Evolutionary conservation across 2,888 invertebrate species (phyloP).

Genomic region (Pyrgus malvae): DNA sequence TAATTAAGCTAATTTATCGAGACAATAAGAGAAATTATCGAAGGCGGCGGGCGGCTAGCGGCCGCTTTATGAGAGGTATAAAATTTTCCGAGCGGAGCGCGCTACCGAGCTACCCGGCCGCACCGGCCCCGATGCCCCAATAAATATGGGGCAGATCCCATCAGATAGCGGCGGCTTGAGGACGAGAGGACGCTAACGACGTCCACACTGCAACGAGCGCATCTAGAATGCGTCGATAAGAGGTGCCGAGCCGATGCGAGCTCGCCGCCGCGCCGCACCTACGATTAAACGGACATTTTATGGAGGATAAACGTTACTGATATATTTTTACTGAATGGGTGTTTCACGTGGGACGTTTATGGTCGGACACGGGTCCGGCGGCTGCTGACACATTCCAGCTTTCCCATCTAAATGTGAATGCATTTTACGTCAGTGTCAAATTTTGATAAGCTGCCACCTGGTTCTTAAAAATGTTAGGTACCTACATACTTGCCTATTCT

Average conservation of each 20-base stretch:
- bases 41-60: slow-evolving; percentile 51
- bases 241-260: slow-evolving; percentile 46
- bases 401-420: slow-evolving; percentile 34
- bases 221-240: slow-evolving; percentile 55
- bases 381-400: slow-evolving; percentile 30
- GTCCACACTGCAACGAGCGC: slow-evolving; percentile 32
- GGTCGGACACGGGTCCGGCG: slow-evolving; percentile 14
- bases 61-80: slow-evolving; percentile 73
- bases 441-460: too few relatives aligned
- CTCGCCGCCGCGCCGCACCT: slow-evolving; percentile 43
- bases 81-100: slow-evolving; percentile 66
- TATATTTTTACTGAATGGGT: slow-evolving; percentile 29
- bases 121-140: slow-evolving; percentile 58
- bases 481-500: too few relatives aligned
- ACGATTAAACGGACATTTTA: slow-evolving; percentile 58
- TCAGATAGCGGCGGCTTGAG: slow-evolving; percentile 52
- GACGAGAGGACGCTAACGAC: slow-evolving; percentile 21
- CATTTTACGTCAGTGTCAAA: too few relatives aligned
- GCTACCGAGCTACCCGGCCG: slow-evolving; percentile 74
- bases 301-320: slow-evolving; percentile 36
- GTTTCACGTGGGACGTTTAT: slow-evolving; percentile 26
- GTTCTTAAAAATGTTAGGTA: too few relatives aligned
- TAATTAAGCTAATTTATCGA: slow-evolving; percentile 81
- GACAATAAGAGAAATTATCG: slow-evolving; percentile 77
- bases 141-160: slow-evolving; percentile 70